Conservation (phyloP, 2,888 invertebrate genomes). For the Lasioglossum morio region DNA sequence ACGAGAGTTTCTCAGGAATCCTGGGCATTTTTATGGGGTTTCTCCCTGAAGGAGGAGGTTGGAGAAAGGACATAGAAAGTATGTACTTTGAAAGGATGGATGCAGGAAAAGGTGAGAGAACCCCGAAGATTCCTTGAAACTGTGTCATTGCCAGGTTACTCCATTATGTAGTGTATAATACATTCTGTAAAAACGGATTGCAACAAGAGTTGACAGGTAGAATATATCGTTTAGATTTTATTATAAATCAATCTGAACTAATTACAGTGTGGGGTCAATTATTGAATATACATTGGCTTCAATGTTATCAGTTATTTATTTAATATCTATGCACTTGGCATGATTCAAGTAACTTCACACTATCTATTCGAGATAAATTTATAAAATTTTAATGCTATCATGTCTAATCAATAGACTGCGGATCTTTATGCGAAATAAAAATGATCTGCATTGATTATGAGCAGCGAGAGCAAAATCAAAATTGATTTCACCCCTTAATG, state of each 20-base stretch:
- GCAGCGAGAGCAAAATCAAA: too few relatives aligned
- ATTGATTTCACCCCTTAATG: too few relatives aligned
- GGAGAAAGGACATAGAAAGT: constrained; percentile 29
- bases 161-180: background rate
- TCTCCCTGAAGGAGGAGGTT: constrained; percentile 2
- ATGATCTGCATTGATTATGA: too few relatives aligned
- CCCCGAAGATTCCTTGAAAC: background rate
- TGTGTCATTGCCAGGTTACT: background rate
- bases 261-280: background rate
- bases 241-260: background rate
- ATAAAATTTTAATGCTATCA: too few relatives aligned
- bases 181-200: too few relatives aligned
- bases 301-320: background rate
- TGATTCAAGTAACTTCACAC: background rate
- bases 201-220: too few relatives aligned
- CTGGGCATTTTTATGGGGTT: constrained; percentile 61
- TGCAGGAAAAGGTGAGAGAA: background rate
- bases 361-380: background rate
- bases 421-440: too few relatives aligned
- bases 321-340: background rate
- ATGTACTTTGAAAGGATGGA: constrained; percentile 1
- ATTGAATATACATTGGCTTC: background rate
- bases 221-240: background rate
- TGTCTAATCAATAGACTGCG: too few relatives aligned
- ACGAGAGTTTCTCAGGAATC: constrained; percentile 60